These are phyloP conservation scores for Diadophis punctatus DNA, from an alignment of 2,113 vertebrate genomes.

Conservation along the genomic window DNA sequence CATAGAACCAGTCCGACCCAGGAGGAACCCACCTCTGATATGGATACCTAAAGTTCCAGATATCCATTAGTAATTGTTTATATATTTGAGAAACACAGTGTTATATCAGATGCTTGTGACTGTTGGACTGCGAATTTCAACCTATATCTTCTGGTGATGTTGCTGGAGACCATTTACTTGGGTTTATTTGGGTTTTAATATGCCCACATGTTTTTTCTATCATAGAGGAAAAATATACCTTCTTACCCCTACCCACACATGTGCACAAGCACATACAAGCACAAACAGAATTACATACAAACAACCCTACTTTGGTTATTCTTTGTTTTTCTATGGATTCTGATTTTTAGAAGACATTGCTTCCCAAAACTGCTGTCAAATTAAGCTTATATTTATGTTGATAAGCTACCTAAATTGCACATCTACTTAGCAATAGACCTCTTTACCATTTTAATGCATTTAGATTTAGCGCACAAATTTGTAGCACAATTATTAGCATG, in stretches of 20 bases:
- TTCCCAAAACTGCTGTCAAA: background rate
- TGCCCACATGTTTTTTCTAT: background rate
- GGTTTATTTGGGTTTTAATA: background rate
- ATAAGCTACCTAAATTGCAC: background rate
- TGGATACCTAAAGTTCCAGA: background rate
- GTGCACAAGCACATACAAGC: background rate
- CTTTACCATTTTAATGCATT: background rate
- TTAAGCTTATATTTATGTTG: background rate
- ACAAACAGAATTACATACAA: background rate
- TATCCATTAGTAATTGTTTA: background rate
- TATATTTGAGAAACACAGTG: background rate
- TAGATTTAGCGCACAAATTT: background rate
- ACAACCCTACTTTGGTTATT: background rate
- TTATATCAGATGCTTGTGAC: background rate
- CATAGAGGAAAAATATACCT: background rate
- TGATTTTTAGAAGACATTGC: background rate
- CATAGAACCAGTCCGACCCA: no score
- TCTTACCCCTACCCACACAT: background rate
- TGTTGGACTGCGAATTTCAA: background rate
- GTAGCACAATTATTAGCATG: background rate
- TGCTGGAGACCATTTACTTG: background rate
- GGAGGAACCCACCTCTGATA: no score
- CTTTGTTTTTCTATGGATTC: background rate
- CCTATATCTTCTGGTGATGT: background rate
- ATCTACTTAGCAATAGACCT: background rate